Base-by-base conservation (phyloP, 2,797 vertebrate species). In the Momotus momota region DNA sequence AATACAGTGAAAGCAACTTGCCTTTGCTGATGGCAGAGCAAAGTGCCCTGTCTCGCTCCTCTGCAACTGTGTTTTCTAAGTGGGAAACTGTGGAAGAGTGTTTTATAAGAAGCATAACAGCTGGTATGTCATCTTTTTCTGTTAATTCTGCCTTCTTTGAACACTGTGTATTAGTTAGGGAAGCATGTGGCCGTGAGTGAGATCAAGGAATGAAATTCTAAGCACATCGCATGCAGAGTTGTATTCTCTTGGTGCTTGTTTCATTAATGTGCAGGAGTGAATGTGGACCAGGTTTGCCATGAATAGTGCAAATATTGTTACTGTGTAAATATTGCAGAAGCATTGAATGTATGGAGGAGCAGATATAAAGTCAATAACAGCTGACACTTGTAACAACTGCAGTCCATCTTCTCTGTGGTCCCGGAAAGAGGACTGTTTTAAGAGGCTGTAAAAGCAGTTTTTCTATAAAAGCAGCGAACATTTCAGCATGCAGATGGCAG, bases 401-500 rank as follows among this genome's bases (percentile, higher is more conserved):
- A 55, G 51, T 46, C 66, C n/a, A 12, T 86, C 54, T 85, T 78
- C 52, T 70, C 1, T 62, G 67, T 35, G 65, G 58, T 18, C 62
- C 35, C 0, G 5, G 49, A 57, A 90, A 80, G 25, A 65, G 46
- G 26, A 19, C 61, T 48, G 57, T 85, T 96, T 94, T 79, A 58
- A 92, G 71, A 54, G 0, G 22, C 75, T 79, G 74, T 74, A 62
- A 71, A 70, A 72, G 46, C 61, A 61, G 51, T 70, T 86, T 89
- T 38, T 33, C 55, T 81, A 3, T 48, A 43, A 79, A 70, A 92
- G 82, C 81, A 86, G 54, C 67, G 88, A 88, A 29, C 8, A 6
- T 89, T 96, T 93, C 94, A 90, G 75, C 69, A 86, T 93, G 87
- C 86, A 90, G 94, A 89, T 95, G 95, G 93, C 90, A 95, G 88